Conservation (phyloP, 2,797 vertebrate species). For the Heteromormyrus szaboi region DNA sequence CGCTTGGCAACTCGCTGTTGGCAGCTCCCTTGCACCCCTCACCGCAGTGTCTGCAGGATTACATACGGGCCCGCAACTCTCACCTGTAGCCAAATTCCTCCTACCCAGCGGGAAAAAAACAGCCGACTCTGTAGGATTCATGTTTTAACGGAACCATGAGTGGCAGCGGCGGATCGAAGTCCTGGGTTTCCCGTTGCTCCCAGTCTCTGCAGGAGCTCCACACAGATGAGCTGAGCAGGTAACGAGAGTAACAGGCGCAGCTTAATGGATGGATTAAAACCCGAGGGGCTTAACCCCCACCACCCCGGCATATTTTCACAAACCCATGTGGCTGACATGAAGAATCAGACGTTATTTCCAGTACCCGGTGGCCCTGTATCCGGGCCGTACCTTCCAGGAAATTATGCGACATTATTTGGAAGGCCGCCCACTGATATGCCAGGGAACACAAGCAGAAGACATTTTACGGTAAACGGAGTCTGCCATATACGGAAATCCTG, state of each 20-base stretch:
- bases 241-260: not conserved
- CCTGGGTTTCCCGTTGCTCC: not conserved
- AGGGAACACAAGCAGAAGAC: not conserved
- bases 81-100: not conserved
- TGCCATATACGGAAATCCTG: not conserved
- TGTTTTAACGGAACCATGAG: not conserved
- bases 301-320: not conserved
- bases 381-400: not conserved
- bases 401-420: not conserved
- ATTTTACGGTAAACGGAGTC: not conserved
- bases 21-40: not conserved
- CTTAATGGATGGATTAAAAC: not conserved
- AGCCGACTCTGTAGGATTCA: not conserved
- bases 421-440: not conserved
- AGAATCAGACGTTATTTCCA: not conserved
- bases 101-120: not conserved
- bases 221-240: not conserved
- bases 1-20: not conserved
- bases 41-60: not conserved
- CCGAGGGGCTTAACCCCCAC: not conserved
- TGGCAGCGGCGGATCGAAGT: not conserved
- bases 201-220: not conserved
- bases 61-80: not conserved
- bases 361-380: not conserved
- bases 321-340: not conserved